Evolutionary conservation across 2,888 invertebrate genomes (phyloP).

Genomic region (Blomia tropicalis): DNA sequence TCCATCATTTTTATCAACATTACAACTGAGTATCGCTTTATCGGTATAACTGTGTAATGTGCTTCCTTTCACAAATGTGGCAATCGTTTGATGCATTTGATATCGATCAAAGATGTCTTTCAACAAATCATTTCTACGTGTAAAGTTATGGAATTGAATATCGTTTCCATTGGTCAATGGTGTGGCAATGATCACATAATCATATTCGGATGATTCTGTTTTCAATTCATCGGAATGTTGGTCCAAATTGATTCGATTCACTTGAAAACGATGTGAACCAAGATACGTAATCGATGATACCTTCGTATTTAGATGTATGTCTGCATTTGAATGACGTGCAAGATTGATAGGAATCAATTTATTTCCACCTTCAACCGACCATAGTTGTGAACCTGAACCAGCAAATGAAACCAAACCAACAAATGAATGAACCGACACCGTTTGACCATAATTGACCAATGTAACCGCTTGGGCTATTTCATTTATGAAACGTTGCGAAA

Average conservation of each 20-base stretch:
- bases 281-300: conserved; percentile 34
- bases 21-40: conserved; percentile 4
- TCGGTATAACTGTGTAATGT: conserved; percentile 36
- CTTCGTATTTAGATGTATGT: conserved; percentile 33
- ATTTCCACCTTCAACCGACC: conserved; percentile 48
- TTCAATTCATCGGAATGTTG: conserved; percentile 27
- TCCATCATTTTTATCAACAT: not conserved
- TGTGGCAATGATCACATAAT: conserved; percentile 45
- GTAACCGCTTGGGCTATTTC: conserved; percentile 44
- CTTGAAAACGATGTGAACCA: conserved; percentile 6
- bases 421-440: conserved; percentile 40
- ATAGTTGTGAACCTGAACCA: conserved; percentile 42
- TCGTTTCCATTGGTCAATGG: conserved; percentile 37
- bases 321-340: conserved; percentile 37
- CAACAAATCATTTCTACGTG: conserved; percentile 32
- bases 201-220: conserved; percentile 31
- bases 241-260: not conserved
- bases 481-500: conserved; percentile 40
- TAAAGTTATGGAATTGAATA: conserved; percentile 40
- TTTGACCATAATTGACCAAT: conserved; percentile 48
- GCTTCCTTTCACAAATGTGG: conserved; percentile 43
- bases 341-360: conserved; percentile 38
- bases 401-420: conserved; percentile 42
- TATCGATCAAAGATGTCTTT: conserved; percentile 31
- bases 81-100: conserved; percentile 42